Evolutionary conservation across 2,888 invertebrate species (phyloP).

Genomic region (Petrolisthes manimaculis): DNA sequence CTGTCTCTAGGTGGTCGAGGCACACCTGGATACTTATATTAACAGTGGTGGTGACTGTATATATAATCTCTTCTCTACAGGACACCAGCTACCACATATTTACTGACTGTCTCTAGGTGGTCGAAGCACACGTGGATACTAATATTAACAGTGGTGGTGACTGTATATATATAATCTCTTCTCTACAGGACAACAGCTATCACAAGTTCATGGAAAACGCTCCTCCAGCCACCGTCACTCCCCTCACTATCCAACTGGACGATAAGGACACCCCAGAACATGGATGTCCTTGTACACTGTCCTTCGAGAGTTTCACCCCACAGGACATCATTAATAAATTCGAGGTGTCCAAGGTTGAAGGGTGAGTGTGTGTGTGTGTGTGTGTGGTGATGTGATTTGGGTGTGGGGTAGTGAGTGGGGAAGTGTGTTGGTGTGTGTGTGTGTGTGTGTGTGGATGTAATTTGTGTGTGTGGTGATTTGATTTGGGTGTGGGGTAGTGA

Average conservation of each 20-base stretch:
- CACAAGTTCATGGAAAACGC: conserved; percentile 56
- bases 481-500: neutral
- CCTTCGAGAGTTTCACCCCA: conserved; percentile 41
- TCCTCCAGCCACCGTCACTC: conserved; percentile 3
- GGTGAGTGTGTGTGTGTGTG: conserved; percentile 15
- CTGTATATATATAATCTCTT: neutral
- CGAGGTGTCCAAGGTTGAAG: neutral
- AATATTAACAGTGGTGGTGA: neutral
- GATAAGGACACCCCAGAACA: conserved; percentile 53
- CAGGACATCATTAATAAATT: conserved; percentile 25
- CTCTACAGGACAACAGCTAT: conserved; percentile 54
- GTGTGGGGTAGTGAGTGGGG: neutral
- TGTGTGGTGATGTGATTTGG: neutral
- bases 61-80: neutral
- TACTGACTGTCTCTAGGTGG: neutral
- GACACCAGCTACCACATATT: no score
- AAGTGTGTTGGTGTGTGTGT: neutral
- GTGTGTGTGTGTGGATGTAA: neutral
- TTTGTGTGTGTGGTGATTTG: neutral
- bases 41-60: neutral
- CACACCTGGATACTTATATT: no score
- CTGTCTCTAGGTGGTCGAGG: no score
- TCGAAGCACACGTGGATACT: neutral
- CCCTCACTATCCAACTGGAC: conserved; percentile 47
- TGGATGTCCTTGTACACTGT: conserved; percentile 62